phyloP scores from a whole-genome alignment of 1,140 invertebrate genomes.

The Platyscapa corneri region DNA sequence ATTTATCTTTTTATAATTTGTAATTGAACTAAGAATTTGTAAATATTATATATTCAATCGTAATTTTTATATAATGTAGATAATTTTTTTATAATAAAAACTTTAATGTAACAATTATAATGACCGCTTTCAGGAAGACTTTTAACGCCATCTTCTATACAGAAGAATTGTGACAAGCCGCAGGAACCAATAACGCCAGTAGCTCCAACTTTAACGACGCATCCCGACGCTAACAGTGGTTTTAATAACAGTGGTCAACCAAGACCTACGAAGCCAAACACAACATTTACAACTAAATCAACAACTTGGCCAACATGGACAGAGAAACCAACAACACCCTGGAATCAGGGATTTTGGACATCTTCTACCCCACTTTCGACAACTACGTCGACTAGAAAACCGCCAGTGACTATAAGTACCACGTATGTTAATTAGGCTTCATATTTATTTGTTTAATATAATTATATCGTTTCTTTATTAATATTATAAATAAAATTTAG shows the following conservation, averaged over 20 bases:
- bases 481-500: neutral
- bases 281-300: conserved; percentile 57
- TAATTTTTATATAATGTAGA: too few species aligned
- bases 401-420: neutral
- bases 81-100: too few species aligned
- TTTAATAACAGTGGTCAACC: conserved; percentile 64
- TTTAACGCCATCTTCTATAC: conserved; percentile 74
- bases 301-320: conserved; percentile 71
- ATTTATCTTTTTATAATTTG: too few species aligned
- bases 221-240: conserved; percentile 65
- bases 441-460: neutral
- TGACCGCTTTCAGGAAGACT: too few species aligned
- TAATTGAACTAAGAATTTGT: too few species aligned
- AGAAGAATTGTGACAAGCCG: conserved; percentile 79
- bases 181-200: conserved; percentile 80
- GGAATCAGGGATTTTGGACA: conserved; percentile 32
- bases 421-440: neutral
- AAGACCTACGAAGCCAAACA: conserved; percentile 66
- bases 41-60: too few species aligned
- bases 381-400: conserved; percentile 51
- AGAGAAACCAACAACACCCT: conserved; percentile 54
- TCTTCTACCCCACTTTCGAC: conserved; percentile 50
- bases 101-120: too few species aligned
- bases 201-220: conserved; percentile 81
- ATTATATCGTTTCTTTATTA: neutral